Conservation (phyloP, 2,797 vertebrate genomes). For the Cryptoblepharus egeriae region DNA sequence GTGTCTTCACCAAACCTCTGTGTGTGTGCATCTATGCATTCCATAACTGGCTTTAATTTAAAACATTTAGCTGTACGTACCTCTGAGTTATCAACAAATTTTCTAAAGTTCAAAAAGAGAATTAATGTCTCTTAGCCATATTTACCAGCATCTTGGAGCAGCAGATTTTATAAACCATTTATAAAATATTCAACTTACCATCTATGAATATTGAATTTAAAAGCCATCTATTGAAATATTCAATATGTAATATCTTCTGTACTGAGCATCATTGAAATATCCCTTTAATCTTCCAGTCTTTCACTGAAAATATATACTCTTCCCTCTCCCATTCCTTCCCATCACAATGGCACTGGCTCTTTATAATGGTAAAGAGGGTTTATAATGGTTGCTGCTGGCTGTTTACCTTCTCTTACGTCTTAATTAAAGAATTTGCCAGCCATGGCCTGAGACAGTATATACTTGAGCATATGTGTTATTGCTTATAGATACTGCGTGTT, state of each 20-base stretch:
- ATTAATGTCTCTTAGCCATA: neutral
- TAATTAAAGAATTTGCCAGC: neutral
- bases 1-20: neutral
- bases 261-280: neutral
- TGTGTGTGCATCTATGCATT: neutral
- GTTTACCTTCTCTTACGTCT: neutral
- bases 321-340: neutral
- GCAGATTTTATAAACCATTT: neutral
- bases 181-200: neutral
- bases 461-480: too few relatives aligned
- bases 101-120: neutral
- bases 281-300: neutral
- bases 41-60: neutral
- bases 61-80: neutral
- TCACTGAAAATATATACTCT: neutral
- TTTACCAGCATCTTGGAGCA: too few relatives aligned
- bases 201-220: too few relatives aligned
- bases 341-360: neutral
- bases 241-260: too few relatives aligned
- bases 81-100: neutral
- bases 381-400: neutral
- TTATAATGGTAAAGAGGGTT: too few relatives aligned
- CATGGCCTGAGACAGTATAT: neutral
- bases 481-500: too few relatives aligned
- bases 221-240: too few relatives aligned